These are phyloP conservation scores for Tachuris rubrigastra DNA, from an alignment of 2,113 vertebrate species.

Conservation along the genomic window DNA sequence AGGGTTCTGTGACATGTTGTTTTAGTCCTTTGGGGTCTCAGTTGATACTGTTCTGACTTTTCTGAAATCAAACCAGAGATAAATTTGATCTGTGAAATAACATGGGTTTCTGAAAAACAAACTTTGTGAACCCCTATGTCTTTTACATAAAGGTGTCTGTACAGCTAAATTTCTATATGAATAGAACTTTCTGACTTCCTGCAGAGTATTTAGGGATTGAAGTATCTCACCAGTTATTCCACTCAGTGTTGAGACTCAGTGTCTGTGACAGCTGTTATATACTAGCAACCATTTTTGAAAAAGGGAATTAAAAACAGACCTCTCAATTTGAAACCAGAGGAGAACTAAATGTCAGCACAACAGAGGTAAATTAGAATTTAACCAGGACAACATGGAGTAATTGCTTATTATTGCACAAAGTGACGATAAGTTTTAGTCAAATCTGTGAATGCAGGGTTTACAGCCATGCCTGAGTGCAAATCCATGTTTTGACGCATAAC, in stretches of 20 bases:
- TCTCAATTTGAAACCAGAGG: background rate
- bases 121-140: background rate
- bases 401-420: background rate
- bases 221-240: background rate
- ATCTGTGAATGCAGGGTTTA: background rate
- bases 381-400: background rate
- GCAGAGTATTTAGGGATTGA: background rate
- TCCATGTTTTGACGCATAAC: background rate
- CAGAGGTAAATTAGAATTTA: background rate
- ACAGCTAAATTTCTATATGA: background rate
- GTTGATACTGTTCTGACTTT: background rate
- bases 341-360: background rate
- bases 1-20: background rate
- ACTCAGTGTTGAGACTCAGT: background rate
- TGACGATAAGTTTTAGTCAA: background rate
- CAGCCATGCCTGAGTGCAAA: background rate
- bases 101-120: background rate
- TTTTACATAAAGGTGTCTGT: background rate
- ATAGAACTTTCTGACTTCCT: background rate
- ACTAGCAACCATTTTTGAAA: background rate
- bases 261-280: accelerated
- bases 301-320: background rate
- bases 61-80: background rate
- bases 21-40: background rate
- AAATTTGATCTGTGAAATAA: background rate